Conservation (phyloP, 2,888 invertebrate genomes). For the Harpagoxenus sublaevis region DNA sequence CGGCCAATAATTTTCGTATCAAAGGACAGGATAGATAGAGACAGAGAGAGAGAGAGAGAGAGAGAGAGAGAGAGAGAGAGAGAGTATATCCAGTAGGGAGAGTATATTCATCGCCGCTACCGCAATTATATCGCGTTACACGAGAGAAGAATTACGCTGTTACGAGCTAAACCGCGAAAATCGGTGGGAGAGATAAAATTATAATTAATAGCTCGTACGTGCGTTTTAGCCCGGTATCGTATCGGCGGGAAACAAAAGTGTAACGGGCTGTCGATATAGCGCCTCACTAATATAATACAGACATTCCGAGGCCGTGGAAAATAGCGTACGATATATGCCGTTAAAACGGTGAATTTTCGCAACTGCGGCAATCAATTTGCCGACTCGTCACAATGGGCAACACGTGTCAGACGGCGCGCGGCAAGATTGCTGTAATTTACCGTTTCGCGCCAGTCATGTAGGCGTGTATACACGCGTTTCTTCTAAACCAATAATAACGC, state of each 20-base stretch:
- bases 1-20: slow-evolving; percentile 34
- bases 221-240: neutral
- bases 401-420: slow-evolving; percentile 75
- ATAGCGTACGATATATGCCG: slow-evolving; percentile 53
- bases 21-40: neutral
- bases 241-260: neutral
- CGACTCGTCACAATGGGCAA: slow-evolving; percentile 69
- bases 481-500: slow-evolving; percentile 75
- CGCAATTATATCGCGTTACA: slow-evolving; percentile 11
- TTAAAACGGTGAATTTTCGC: slow-evolving; percentile 74
- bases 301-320: slow-evolving; percentile 1
- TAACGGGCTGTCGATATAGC: neutral
- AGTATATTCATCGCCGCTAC: neutral
- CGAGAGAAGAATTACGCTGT: neutral
- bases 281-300: neutral
- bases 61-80: neutral
- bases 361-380: slow-evolving; percentile 70
- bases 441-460: slow-evolving; percentile 76
- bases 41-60: neutral
- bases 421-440: slow-evolving; percentile 80
- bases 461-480: slow-evolving; percentile 60
- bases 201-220: neutral
- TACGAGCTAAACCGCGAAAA: neutral
- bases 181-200: neutral
- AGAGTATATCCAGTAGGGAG: neutral